A percentile compares a stretch with the other conserved stretches of the same genome.
phyloP scores from a whole-genome alignment of 2,113 vertebrate genomes.

The Syrrhaptes paradoxus region DNA sequence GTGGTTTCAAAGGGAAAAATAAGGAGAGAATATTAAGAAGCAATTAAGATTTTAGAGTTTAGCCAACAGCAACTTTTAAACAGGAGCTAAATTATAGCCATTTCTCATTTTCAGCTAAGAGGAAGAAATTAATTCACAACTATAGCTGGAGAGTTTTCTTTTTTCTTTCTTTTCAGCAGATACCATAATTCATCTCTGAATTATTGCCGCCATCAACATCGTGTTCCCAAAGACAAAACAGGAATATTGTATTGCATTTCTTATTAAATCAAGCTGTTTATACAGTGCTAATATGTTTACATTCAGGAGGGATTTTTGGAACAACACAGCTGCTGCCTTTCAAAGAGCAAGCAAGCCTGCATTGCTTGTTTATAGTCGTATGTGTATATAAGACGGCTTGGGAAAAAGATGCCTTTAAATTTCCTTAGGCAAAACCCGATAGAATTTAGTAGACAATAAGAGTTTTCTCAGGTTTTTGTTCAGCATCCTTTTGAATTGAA shows the following conservation, averaged over 20 bases:
- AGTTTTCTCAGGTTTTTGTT: slow-evolving; percentile 7
- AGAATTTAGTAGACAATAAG: not conserved
- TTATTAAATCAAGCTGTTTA: slow-evolving; percentile 63
- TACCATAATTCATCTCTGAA: slow-evolving; percentile 61
- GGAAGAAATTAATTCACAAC: slow-evolving; percentile 60
- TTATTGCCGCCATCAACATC: not conserved
- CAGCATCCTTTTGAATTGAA: not conserved
- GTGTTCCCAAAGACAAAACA: slow-evolving; percentile 38
- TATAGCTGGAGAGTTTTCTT: slow-evolving; percentile 40
- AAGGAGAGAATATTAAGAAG: slow-evolving; percentile 62
- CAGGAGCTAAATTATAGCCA: slow-evolving; percentile 67
- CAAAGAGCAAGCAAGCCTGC: slow-evolving; percentile 31
- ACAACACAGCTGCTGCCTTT: slow-evolving; percentile 63
- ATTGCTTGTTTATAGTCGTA: not conserved
- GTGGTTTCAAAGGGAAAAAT: slow-evolving; percentile 36
- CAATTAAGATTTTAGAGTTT: slow-evolving; percentile 71
- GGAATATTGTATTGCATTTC: slow-evolving; percentile 48
- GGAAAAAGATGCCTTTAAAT: slow-evolving; percentile 36
- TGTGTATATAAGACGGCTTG: slow-evolving; percentile 20
- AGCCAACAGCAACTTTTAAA: slow-evolving; percentile 69
- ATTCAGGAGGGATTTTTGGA: slow-evolving; percentile 57
- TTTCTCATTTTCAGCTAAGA: slow-evolving; percentile 68
- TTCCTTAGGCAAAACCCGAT: slow-evolving; percentile 29
- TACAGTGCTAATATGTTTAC: slow-evolving; percentile 65
- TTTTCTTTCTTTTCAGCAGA: slow-evolving; percentile 24